Evolutionary conservation across 2,113 vertebrate genomes (phyloP).

Genomic region (Orientallactaga bullata): DNA sequence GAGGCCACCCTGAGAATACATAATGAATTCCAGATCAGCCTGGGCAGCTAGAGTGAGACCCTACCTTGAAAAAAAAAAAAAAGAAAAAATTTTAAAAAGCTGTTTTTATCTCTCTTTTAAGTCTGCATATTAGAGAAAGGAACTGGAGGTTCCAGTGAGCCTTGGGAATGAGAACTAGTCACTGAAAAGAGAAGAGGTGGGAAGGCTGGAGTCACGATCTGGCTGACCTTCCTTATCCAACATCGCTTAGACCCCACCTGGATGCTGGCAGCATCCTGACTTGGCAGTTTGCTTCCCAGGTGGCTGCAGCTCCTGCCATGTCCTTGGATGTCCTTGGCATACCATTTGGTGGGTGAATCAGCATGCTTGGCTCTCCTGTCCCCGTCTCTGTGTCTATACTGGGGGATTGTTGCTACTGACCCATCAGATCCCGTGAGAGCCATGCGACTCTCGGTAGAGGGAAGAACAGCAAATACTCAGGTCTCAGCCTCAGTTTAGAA

Average conservation of each 20-base stretch:
- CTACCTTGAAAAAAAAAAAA: too few relatives aligned
- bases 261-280: neutral
- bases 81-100: too few relatives aligned
- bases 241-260: neutral
- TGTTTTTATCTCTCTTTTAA: neutral
- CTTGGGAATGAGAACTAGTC: neutral
- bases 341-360: neutral
- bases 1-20: too few relatives aligned
- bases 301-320: neutral
- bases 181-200: neutral
- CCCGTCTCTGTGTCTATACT: neutral
- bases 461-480: neutral
- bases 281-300: neutral
- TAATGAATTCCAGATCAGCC: too few relatives aligned
- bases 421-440: neutral
- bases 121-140: neutral
- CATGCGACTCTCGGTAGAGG: neutral
- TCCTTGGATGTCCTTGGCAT: neutral
- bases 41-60: too few relatives aligned
- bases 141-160: neutral
- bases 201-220: neutral
- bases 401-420: neutral
- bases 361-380: neutral
- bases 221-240: neutral
- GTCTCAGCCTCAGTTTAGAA: slow-evolving; percentile 21